Conservation (phyloP, 2,113 vertebrate genomes). For the Chionis minor region DNA sequence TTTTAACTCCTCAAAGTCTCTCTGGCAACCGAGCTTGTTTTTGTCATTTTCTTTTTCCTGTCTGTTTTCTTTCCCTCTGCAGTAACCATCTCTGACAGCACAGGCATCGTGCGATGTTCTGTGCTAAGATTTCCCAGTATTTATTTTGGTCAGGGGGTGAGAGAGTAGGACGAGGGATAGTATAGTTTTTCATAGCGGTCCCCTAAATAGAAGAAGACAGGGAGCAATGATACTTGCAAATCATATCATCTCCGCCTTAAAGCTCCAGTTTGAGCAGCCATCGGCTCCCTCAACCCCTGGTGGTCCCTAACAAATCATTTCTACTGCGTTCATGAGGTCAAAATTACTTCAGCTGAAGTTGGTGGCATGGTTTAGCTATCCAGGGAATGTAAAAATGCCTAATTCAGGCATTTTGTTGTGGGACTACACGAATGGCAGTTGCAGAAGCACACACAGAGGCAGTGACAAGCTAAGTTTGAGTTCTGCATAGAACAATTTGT, state of each 20-base stretch:
- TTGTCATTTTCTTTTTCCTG: not conserved
- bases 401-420: not conserved
- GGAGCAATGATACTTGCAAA: not conserved
- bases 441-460: not conserved
- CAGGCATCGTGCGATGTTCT: not conserved
- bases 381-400: conserved; percentile 7
- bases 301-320: conserved; percentile 17
- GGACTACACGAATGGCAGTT: accelerated
- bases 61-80: not conserved
- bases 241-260: not conserved
- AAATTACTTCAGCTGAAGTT: not conserved
- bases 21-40: not conserved
- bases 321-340: conserved; percentile 29
- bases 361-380: not conserved
- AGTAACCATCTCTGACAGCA: not conserved
- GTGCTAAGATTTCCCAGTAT: not conserved
- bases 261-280: not conserved
- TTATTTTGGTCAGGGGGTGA: not conserved
- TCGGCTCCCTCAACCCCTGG: not conserved
- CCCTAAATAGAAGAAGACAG: not conserved
- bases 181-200: not conserved
- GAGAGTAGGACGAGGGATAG: not conserved
- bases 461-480: not conserved
- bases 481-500: conserved; percentile 1
- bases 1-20: not conserved